These are phyloP conservation scores for Arctia plantaginis DNA, from an alignment of 2,888 invertebrate species.

Conservation along the genomic window DNA sequence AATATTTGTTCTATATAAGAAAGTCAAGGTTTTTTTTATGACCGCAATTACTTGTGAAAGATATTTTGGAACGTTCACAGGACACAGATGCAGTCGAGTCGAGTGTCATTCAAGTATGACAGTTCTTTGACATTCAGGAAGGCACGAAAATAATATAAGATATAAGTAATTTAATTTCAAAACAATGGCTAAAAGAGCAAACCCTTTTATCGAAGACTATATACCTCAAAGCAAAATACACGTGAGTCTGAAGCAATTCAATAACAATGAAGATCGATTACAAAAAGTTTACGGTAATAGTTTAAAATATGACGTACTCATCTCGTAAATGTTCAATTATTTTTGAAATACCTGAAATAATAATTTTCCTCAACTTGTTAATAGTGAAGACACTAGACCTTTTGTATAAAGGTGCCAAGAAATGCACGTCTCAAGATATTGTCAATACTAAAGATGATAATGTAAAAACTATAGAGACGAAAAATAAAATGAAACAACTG, in stretches of 20 bases:
- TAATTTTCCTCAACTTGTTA: neutral
- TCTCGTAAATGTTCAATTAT: neutral
- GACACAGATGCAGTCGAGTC: no score
- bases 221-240: slow-evolving; percentile 80
- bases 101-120: neutral
- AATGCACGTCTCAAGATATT: slow-evolving; percentile 45
- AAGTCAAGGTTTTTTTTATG: no score
- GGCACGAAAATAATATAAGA: neutral
- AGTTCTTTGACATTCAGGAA: neutral
- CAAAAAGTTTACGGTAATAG: slow-evolving; percentile 77
- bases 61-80: no score
- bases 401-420: slow-evolving; percentile 75
- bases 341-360: neutral
- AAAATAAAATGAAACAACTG: slow-evolving; percentile 75
- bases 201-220: slow-evolving; percentile 78
- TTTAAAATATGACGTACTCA: neutral
- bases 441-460: slow-evolving; percentile 28
- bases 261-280: slow-evolving; percentile 76
- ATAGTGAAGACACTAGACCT: slow-evolving; percentile 76
- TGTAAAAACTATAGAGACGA: slow-evolving; percentile 46
- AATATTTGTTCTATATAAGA: no score
- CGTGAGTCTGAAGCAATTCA: slow-evolving; percentile 76
- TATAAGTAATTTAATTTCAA: neutral
- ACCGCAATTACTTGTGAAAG: no score
- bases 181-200: slow-evolving; percentile 78